These are phyloP conservation scores for Toxonevra muliebris DNA, from an alignment of 2,888 invertebrate species.

Conservation along the genomic window DNA sequence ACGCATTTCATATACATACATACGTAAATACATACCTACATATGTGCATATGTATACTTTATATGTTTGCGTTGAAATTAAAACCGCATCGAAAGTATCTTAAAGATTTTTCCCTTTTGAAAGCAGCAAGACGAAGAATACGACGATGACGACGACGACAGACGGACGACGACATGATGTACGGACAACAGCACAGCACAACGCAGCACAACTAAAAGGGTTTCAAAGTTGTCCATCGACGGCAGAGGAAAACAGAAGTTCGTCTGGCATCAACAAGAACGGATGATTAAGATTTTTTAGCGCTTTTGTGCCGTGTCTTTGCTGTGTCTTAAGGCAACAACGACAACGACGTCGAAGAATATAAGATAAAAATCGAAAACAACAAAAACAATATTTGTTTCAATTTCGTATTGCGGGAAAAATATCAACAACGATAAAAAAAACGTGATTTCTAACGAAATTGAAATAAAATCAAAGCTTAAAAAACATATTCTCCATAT, in stretches of 20 bases:
- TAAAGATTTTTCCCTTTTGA: constrained; percentile 31
- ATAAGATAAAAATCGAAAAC: neutral
- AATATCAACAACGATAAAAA: constrained; percentile 3
- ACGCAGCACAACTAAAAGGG: constrained; percentile 39
- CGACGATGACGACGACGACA: neutral
- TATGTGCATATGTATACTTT: neutral
- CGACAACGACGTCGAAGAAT: constrained; percentile 12
- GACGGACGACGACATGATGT: constrained; percentile 9
- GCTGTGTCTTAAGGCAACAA: neutral
- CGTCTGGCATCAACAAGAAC: constrained; percentile 63
- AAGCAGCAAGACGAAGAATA: constrained; percentile 17
- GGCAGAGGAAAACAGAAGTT: constrained; percentile 60
- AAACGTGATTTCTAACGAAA: constrained; percentile 13
- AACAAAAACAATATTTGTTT: constrained; percentile 15
- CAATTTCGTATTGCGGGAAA: constrained; percentile 5
- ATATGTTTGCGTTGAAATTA: neutral
- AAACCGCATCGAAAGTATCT: constrained; percentile 14
- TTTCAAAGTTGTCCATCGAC: constrained; percentile 50
- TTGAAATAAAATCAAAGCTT: constrained; percentile 5
- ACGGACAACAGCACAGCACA: constrained; percentile 9
- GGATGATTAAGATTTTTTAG: constrained; percentile 46
- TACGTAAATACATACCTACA: neutral
- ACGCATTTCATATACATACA: no score
- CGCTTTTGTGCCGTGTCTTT: neutral
- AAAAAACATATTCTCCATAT: neutral